These are phyloP conservation scores for Phalanger gymnotis DNA, from an alignment of 2,797 vertebrate species.

Conservation along the genomic window DNA sequence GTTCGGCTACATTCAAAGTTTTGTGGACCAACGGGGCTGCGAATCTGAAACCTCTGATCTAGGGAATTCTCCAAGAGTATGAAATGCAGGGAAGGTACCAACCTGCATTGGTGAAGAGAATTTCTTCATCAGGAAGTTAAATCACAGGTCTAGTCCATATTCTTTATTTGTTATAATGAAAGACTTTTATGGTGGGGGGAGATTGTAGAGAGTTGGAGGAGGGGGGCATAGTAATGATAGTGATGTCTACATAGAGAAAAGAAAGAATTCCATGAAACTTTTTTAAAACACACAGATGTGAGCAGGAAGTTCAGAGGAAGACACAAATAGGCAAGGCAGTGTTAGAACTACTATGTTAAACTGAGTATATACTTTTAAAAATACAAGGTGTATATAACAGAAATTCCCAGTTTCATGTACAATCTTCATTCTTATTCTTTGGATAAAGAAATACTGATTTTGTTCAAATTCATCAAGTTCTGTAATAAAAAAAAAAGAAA, in stretches of 20 bases:
- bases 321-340: not conserved
- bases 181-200: not conserved
- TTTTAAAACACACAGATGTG: not conserved
- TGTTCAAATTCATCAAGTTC: not conserved
- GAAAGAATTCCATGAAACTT: not conserved
- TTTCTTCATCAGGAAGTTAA: not conserved
- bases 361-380: not conserved
- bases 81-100: not conserved
- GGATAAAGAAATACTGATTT: not conserved
- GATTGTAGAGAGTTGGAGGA: not conserved
- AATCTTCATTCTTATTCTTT: not conserved
- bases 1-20: not conserved
- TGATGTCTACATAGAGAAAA: not conserved
- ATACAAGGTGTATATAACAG: not conserved
- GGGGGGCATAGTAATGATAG: not conserved
- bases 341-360: not conserved
- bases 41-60: not conserved
- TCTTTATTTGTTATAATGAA: not conserved
- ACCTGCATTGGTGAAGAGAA: not conserved
- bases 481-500: not conserved
- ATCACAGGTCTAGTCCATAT: not conserved
- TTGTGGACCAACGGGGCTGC: not conserved
- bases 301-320: not conserved
- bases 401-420: not conserved
- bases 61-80: not conserved